Evolutionary conservation across 2,888 invertebrate genomes (phyloP).

Genomic region (Ennomos fuscantarius): DNA sequence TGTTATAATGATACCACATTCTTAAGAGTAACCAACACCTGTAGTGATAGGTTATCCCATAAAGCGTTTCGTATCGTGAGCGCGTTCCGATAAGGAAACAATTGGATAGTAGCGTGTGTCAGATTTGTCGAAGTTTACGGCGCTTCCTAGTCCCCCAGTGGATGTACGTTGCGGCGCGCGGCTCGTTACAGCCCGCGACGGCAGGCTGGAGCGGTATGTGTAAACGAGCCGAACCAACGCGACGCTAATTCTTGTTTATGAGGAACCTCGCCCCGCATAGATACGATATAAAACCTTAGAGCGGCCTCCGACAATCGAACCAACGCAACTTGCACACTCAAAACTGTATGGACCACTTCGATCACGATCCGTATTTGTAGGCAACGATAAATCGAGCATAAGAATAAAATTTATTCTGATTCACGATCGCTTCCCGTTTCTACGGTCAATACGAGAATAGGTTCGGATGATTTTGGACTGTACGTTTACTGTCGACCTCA

Average conservation of each 20-base stretch:
- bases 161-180: slow-evolving; percentile 51
- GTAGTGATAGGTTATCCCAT: slow-evolving; percentile 35
- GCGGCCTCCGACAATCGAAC: slow-evolving; percentile 70
- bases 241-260: slow-evolving; percentile 84
- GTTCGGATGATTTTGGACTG: slow-evolving; percentile 43
- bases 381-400: slow-evolving; percentile 55
- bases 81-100: slow-evolving; percentile 62
- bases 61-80: slow-evolving; percentile 43
- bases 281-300: slow-evolving; percentile 64
- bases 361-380: slow-evolving; percentile 56
- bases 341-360: slow-evolving; percentile 57
- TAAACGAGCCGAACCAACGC: slow-evolving; percentile 78
- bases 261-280: slow-evolving; percentile 66
- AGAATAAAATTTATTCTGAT: slow-evolving; percentile 52
- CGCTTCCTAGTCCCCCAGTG: slow-evolving; percentile 74
- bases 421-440: slow-evolving; percentile 54
- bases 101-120: slow-evolving; percentile 60
- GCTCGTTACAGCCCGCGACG: slow-evolving; percentile 70
- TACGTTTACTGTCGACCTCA: slow-evolving; percentile 53
- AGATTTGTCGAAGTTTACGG: slow-evolving; percentile 71
- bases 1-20: slow-evolving; percentile 32
- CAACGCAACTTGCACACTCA: slow-evolving; percentile 52
- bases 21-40: slow-evolving; percentile 20
- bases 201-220: slow-evolving; percentile 77
- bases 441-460: slow-evolving; percentile 40